Base-by-base conservation (phyloP, 2,888 invertebrate species). In the Eristalis arbustorum region DNA sequence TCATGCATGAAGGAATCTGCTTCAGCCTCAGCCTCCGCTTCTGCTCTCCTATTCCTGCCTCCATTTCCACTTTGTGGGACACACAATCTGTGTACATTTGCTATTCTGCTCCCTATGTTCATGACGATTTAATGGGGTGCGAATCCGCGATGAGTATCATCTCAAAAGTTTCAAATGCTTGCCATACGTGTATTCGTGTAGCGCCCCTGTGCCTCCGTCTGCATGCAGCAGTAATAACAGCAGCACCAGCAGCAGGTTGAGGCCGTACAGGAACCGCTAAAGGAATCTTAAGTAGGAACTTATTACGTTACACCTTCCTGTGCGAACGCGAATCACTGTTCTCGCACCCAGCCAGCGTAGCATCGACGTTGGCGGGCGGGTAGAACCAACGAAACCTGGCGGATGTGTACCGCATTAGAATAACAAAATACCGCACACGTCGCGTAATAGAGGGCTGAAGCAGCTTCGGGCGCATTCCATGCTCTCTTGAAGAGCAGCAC, bases 81-180 rank as follows among this genome's bases (percentile, higher is more conserved):
- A 87, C 62, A 83, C 87, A 87, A 87, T 87, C 83, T 87, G 87
- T 49, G 49, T 79, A 87, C 78, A 83, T 83, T 87, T 83, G 75
- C 75, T 75, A 83, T 87, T 83, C 78, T 49, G 77, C 72, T 72
- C 71, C 83, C 67, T 68, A 61, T 75, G 75, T 75, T 87, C 87
- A 79, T 79, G 87, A 87, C 87, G 87, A 83, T 83, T 87, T 83
- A 87, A 87, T 87, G 83, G 87, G 83, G 87, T 87, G 83, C 87
- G 75, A 87, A 87, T 83, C 83, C 78, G 87, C 83, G 87, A 87
- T 83, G 83, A 87, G 83, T 83, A 87, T 75, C 83, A 87, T 87
- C 85, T 87, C 57, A 74, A 74, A 75, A 71, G 78, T 72, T 79
- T 78, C 87, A 82, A 85, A 82, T 77, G 82, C 25, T 77, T 75